phyloP scores from a whole-genome alignment of 1,140 invertebrate species.

The Artemia franciscana region DNA sequence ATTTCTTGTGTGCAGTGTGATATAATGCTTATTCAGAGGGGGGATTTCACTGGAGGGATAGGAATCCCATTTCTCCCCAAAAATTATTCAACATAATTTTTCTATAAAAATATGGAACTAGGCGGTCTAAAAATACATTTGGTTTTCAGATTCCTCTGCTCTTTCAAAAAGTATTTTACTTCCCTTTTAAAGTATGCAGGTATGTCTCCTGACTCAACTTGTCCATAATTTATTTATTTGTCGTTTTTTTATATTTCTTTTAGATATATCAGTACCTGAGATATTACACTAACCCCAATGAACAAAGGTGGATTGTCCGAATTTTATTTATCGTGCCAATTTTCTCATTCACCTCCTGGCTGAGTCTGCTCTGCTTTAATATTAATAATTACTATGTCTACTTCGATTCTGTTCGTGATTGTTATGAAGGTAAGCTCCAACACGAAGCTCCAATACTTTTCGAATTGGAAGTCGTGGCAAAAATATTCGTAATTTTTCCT shows the following conservation, averaged over 20 bases:
- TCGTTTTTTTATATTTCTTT: conserved; percentile 19
- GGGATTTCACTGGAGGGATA: too few species aligned
- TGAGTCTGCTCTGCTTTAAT: conserved; percentile 91
- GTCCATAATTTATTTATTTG: not conserved
- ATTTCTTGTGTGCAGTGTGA: too few species aligned
- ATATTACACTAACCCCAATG: conserved; percentile 59
- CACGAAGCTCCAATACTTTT: too few species aligned
- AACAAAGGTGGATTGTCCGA: conserved; percentile 96
- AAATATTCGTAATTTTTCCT: too few species aligned
- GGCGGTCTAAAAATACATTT: too few species aligned
- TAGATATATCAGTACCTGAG: conserved; percentile 90
- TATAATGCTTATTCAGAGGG: too few species aligned
- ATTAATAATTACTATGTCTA: conserved; percentile 96
- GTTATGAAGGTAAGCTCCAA: conserved; percentile 88
- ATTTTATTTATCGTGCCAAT: conserved; percentile 98
- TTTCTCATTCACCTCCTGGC: conserved; percentile 94
- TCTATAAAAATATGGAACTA: too few species aligned
- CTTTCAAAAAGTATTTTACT: too few species aligned
- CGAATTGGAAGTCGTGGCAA: too few species aligned
- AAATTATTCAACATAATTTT: too few species aligned
- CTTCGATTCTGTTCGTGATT: conserved; percentile 95
- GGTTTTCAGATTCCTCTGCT: too few species aligned
- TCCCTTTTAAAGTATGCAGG: conserved; percentile 3
- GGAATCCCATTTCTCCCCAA: too few species aligned
- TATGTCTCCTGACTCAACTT: not conserved